A percentile compares a stretch with the other conserved stretches of the same genome.
Conservation (phyloP, 1,140 invertebrate species). For the Hestina assimilis region DNA sequence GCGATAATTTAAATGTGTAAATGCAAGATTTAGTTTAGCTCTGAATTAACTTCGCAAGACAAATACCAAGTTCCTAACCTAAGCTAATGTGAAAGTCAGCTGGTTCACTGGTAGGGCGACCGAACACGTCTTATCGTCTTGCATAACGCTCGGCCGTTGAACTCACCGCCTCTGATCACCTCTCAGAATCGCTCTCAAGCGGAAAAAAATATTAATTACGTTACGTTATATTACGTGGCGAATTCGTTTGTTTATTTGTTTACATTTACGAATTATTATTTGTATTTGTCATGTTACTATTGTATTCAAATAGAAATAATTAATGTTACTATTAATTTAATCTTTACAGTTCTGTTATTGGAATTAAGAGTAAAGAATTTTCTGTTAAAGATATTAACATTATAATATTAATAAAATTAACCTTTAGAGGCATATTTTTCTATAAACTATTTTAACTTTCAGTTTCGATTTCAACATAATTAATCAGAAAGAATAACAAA, state of each 20-base stretch:
- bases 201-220: constrained; percentile 14
- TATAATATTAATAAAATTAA: too few relatives aligned
- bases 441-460: too few relatives aligned
- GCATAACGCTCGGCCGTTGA: constrained; percentile 38
- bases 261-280: too few relatives aligned
- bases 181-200: constrained; percentile 21
- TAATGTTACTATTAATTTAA: neutral
- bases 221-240: constrained; percentile 1
- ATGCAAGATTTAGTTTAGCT: too few relatives aligned
- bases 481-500: too few relatives aligned
- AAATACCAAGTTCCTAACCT: constrained; percentile 34
- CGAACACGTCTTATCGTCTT: constrained; percentile 28
- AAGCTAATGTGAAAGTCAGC: constrained; percentile 38
- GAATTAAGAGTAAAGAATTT: too few relatives aligned
- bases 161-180: constrained; percentile 16
- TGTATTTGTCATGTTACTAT: neutral
- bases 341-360: too few relatives aligned
- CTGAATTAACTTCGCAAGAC: neutral
- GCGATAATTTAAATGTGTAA: too few relatives aligned
- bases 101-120: constrained; percentile 6
- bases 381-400: too few relatives aligned
- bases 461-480: too few relatives aligned
- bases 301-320: neutral
- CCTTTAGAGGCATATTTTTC: too few relatives aligned
- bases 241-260: neutral